Evolutionary conservation across 1,140 invertebrate species (phyloP), one percentile per base, ranked within the genome.

Genomic region (Paracyclopina nana): DNA sequence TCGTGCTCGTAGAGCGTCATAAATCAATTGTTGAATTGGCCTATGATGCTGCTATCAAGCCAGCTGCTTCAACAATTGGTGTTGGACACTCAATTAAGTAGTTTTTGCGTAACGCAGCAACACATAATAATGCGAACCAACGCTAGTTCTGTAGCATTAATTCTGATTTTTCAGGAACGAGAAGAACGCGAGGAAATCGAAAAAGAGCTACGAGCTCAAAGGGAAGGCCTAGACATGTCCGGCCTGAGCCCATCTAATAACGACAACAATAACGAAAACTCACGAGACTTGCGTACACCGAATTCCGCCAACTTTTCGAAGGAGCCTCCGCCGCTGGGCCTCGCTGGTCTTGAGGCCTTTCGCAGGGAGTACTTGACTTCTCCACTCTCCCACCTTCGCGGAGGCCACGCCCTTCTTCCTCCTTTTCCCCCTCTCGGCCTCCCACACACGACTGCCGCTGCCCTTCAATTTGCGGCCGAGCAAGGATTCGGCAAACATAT

Each of bases 121-220:
- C n/a, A 42, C 24, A n/a, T 14, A 42, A 18, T 22, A n/a, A 18
- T 42, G 29, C 29, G 8, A 8, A n/a, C 29, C 29, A 9, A 8
- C n/a, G 8, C 29, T n/a, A 18, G 14, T 8, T 11, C 6, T 14
- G 24, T 11, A 42, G 14, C 24, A n/a, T 42, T 6, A n/a, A 42
- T 3, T 48, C 45, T 27, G 8, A 16, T 4, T 48, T 26, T 29
- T 16, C n/a, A 48, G 45, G 45, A 48, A 29, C 45, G 45, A 25
- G 45, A 48, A 29, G 45, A 48, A 14, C 45, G 45, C 9, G 45
- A 48, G n/a, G 45, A 48, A 27, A 48, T 48, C 27, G 45, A 48
- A 27, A 27, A 20, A 16, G 45, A 48, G 27, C 45, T 48, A n/a
- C 25, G 28, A 27, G 25, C 45, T 48, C 45, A 48, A 30, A n/a